Evolutionary conservation across 1,140 invertebrate genomes (phyloP).

Genomic region (Drosophila parvula): DNA sequence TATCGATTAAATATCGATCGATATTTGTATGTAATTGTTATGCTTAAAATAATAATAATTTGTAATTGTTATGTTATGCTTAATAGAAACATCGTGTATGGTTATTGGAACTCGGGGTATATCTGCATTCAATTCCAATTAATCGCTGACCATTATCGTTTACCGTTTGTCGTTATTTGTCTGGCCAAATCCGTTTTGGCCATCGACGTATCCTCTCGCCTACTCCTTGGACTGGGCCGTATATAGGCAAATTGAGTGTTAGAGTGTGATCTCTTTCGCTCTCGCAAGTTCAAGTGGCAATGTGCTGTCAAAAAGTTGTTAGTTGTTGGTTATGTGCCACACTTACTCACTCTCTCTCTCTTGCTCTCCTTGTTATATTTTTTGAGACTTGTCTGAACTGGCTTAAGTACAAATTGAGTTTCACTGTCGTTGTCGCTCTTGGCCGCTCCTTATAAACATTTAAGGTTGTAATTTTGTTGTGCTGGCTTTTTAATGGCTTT

Average conservation of each 20-base stretch:
- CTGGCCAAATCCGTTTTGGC: slow-evolving; percentile 5
- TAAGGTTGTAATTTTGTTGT: slow-evolving; percentile 66
- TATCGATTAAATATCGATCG: background rate
- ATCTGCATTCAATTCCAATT: slow-evolving; percentile 17
- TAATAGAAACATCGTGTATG: background rate
- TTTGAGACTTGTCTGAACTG: slow-evolving; percentile 56
- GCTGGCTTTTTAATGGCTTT: slow-evolving; percentile 70
- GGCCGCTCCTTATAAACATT: slow-evolving; percentile 52
- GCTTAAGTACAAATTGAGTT: slow-evolving; percentile 72
- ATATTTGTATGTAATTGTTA: background rate
- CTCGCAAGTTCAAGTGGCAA: slow-evolving; percentile 67
- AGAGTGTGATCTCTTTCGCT: slow-evolving; percentile 4
- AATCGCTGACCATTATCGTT: slow-evolving; percentile 30
- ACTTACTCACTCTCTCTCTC: no score
- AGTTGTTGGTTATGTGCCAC: slow-evolving; percentile 46
- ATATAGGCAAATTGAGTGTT: slow-evolving; percentile 22
- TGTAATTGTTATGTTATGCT: no score
- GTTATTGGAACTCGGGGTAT: background rate
- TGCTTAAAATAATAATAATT: background rate
- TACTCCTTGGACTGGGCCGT: background rate
- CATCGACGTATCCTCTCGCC: background rate
- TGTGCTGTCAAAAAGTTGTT: slow-evolving; percentile 72
- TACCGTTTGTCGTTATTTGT: slow-evolving; percentile 9
- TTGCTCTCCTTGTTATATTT: background rate
- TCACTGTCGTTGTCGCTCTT: slow-evolving; percentile 47